Evolutionary conservation across 2,113 vertebrate species (phyloP), one percentile per base, ranked within the genome.

Genomic region (Corythornis vintsioides): DNA sequence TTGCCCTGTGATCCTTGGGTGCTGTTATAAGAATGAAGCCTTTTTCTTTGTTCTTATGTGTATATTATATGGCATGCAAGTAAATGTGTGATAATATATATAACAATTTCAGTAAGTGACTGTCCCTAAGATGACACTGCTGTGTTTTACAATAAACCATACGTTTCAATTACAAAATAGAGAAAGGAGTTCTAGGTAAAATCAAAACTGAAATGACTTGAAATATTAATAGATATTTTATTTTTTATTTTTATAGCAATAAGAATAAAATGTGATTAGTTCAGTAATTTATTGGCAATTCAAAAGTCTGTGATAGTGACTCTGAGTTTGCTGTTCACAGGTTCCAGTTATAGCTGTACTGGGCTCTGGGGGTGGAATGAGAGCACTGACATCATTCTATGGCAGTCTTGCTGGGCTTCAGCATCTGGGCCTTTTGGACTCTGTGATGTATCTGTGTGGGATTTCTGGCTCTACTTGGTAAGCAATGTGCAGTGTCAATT

Each of bases 391-490:
- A 1, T 97, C 98, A 0, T 95, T 98, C 35, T 98, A 98, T 0
- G 98, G 98, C n/a, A 98, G 97, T 86, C 96, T 99, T 35, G 97
- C 95, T 24, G 98, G 97, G 14, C 97, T 99, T 42, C 98, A 98
- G 97, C 97, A 98, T 22, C 94, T 98, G 28, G 97, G 97, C 45
- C 89, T 99, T 61, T 92, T 99, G 86, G 98, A 99, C 86, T 67
- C 95, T 10, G 79, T 97, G 29, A 91, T 77, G 3, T 99, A 99
- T 84, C 90, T 99, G 31, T 97, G 97, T 11, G 98, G 98, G 9
- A 97, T 99, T 76, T 99, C 98, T 63, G 98, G 98, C 42, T 98
- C 99, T n/a, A 98, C 98, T 28, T 99, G 98, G 98, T 99, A 93
- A 91, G 98, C 53, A 52, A 35, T 16, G 6, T n/a, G 24, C 29